Evolutionary conservation across 2,113 vertebrate genomes (phyloP), one percentile per base, ranked within the genome.

Genomic region (Cyprinus carpio): DNA sequence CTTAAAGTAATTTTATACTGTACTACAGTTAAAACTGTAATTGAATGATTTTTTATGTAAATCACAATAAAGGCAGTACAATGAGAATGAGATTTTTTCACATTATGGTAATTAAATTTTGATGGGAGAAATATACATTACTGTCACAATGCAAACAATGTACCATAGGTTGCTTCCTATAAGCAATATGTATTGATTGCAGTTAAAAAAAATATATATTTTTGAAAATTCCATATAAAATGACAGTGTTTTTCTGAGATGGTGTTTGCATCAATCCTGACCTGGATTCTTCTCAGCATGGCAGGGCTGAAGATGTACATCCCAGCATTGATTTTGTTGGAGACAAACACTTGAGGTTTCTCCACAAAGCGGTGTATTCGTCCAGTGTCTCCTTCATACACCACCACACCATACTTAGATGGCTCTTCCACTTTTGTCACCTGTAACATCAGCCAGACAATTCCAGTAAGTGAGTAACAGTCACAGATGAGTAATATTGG

Each of bases 361-460:
- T 99, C 98, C 46, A 99, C 97, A 0, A 99, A 99, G 81, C 96
- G 96, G 60, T 97, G 96, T 88, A 99, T 98, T 74, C 92, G 93
- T n/a, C 98, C 97, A 0, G 90, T 95, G 75, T 99, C 97, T 0
- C 93, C 84, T 79, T 99, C 97, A 4, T 95, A 97, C 78, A 99
- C 96, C 87, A 99, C 98, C 88, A 99, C 98, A 0, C 98, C 98
- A 0, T 99, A 99, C 86, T 99, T 99, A 2, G 98, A 98, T 0
- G 98, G 98, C 86, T 99, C 98, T 91, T 99, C 98, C 89, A 99
- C 98, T 5, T 96, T 96, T 0, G 98, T 99, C 54, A 99, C 98
- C 96, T 99, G 90, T 0, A 87, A 87, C 16, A 58, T 54, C 74
- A 75, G 23, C 6, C 74, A 75, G 25, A 51, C 20, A 43, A 43